Evolutionary conservation across 2,113 vertebrate genomes (phyloP).

Genomic region (Cinclus mexicanus): DNA sequence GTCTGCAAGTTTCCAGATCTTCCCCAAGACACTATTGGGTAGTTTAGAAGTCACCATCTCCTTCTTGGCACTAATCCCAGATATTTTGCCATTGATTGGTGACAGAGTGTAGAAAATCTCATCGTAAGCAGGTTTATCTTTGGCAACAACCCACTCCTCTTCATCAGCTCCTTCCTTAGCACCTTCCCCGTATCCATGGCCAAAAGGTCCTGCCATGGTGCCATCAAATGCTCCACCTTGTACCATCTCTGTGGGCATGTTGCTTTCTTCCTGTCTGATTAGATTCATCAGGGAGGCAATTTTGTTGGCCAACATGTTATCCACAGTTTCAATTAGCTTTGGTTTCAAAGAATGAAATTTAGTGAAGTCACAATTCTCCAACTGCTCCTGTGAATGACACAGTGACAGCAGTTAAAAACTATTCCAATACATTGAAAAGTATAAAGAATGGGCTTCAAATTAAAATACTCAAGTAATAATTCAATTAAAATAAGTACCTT

Average conservation of each 20-base stretch:
- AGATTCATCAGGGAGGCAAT: conserved; percentile 89
- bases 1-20: conserved; percentile 98
- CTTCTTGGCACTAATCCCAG: conserved; percentile 92
- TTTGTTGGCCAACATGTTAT: conserved; percentile 92
- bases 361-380: conserved; percentile 93
- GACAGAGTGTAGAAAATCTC: conserved; percentile 97
- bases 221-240: conserved; percentile 94
- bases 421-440: not conserved
- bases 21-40: conserved; percentile 93
- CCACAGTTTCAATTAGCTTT: conserved; percentile 93
- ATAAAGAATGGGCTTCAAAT: not conserved
- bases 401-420: not conserved
- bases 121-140: conserved; percentile 93
- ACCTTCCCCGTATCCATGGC: conserved; percentile 93
- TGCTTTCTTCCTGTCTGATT: conserved; percentile 91
- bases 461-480: not conserved
- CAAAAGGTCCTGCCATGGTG: conserved; percentile 90
- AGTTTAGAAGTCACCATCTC: conserved; percentile 97
- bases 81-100: conserved; percentile 93
- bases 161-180: conserved; percentile 89
- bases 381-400: conserved; percentile 80
- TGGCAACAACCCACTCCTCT: conserved; percentile 94
- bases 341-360: conserved; percentile 94
- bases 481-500: not conserved
- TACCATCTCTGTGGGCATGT: conserved; percentile 83